phyloP scores from a whole-genome alignment of 2,797 vertebrate genomes.

The Rhincodon typus region DNA sequence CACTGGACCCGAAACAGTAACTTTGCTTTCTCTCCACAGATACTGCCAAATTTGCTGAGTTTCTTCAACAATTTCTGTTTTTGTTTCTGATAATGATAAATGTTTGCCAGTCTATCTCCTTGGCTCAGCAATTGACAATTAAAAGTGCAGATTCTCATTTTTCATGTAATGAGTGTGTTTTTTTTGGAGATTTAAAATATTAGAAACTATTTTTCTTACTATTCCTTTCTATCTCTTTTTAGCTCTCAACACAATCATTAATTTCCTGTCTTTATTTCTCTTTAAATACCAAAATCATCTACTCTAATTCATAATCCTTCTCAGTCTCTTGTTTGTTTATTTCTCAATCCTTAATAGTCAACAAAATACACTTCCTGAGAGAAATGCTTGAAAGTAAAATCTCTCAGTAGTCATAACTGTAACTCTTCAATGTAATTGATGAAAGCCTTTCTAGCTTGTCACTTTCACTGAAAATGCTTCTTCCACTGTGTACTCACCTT shows the following conservation, averaged over 20 bases:
- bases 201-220: neutral
- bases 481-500: neutral
- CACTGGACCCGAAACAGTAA: too few species aligned
- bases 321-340: neutral
- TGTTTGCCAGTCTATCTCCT: neutral
- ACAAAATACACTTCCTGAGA: neutral
- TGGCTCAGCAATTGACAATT: neutral
- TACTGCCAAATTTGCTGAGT: too few species aligned
- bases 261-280: neutral
- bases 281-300: neutral
- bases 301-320: neutral
- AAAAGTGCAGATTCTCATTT: neutral
- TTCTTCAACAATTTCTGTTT: too few species aligned
- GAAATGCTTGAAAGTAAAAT: neutral
- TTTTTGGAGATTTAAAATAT: neutral
- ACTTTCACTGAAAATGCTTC: neutral
- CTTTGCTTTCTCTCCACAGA: too few species aligned
- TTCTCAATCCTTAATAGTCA: neutral
- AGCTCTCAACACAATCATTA: neutral
- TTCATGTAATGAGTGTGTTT: neutral
- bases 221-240: neutral
- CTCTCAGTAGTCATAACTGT: neutral
- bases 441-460: neutral
- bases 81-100: neutral
- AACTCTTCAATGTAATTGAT: neutral